Evolutionary conservation across 2,888 invertebrate genomes (phyloP).

Genomic region (Cantharis flavilabris): DNA sequence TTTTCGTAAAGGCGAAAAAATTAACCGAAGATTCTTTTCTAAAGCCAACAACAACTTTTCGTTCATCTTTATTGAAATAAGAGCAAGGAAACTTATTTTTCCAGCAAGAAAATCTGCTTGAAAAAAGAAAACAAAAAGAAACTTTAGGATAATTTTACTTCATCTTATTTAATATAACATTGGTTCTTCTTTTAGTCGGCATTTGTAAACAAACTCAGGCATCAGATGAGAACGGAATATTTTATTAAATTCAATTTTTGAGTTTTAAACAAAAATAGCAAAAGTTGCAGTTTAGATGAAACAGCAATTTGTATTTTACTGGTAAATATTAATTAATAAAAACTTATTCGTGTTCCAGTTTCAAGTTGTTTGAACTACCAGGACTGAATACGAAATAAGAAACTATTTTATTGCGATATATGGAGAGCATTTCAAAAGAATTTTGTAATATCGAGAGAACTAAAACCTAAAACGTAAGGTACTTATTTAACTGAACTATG

Average conservation of each 20-base stretch:
- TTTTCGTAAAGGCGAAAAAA: no score
- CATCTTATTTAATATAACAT: not conserved
- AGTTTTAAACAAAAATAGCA: not conserved
- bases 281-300: not conserved
- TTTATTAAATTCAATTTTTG: not conserved
- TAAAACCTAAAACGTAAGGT: not conserved
- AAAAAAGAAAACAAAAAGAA: no score
- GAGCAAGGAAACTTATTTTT: not conserved
- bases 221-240: not conserved
- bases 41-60: not conserved
- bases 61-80: not conserved
- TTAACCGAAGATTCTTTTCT: no score
- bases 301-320: not conserved
- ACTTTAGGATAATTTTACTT: not conserved
- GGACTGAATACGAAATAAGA: not conserved
- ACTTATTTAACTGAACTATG: not conserved
- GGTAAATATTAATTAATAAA: not conserved
- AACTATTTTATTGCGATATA: not conserved
- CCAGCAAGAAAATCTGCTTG: not conserved
- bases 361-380: not conserved
- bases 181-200: not conserved
- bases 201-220: not conserved
- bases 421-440: not conserved
- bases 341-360: not conserved
- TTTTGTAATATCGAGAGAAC: not conserved